These are phyloP conservation scores for Hirtodrosophila alboralis DNA, from an alignment of 2,888 invertebrate genomes.

Conservation along the genomic window DNA sequence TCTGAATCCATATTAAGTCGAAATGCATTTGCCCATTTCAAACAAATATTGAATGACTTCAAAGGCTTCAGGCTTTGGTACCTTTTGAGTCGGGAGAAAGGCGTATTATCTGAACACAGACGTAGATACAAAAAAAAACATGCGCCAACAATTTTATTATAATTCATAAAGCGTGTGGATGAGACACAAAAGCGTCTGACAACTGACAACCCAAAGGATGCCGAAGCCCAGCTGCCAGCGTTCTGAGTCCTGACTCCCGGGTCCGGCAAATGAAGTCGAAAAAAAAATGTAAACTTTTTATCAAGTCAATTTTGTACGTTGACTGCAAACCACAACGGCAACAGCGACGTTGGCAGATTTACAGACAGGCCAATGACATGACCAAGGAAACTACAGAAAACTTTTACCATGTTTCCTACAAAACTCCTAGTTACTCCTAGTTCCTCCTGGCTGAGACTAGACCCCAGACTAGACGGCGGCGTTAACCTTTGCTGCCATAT, in stretches of 20 bases:
- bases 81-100: slow-evolving; percentile 2
- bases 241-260: slow-evolving; percentile 2
- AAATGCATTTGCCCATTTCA: not conserved
- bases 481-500: slow-evolving; percentile 64
- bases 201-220: slow-evolving; percentile 43
- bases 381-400: slow-evolving; percentile 58
- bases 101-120: slow-evolving; percentile 20
- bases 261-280: slow-evolving; percentile 56
- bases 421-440: no score
- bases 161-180: slow-evolving; percentile 69
- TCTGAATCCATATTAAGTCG: not conserved
- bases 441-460: slow-evolving; percentile 16
- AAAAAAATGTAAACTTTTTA: slow-evolving; percentile 68
- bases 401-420: slow-evolving; percentile 56
- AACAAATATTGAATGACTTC: not conserved
- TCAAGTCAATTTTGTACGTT: slow-evolving; percentile 76
- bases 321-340: slow-evolving; percentile 63
- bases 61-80: slow-evolving; percentile 14
- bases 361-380: slow-evolving; percentile 72
- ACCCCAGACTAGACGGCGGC: slow-evolving; percentile 72
- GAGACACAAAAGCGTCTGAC: slow-evolving; percentile 58
- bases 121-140: slow-evolving; percentile 9
- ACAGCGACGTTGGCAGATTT: slow-evolving; percentile 42
- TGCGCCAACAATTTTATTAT: slow-evolving; percentile 61
- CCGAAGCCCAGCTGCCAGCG: slow-evolving; percentile 10